Percentiles rank a stretch among this genome's conserved stretches.
Conservation (phyloP, 2,797 vertebrate species). For the Cryptoprocta ferox region DNA sequence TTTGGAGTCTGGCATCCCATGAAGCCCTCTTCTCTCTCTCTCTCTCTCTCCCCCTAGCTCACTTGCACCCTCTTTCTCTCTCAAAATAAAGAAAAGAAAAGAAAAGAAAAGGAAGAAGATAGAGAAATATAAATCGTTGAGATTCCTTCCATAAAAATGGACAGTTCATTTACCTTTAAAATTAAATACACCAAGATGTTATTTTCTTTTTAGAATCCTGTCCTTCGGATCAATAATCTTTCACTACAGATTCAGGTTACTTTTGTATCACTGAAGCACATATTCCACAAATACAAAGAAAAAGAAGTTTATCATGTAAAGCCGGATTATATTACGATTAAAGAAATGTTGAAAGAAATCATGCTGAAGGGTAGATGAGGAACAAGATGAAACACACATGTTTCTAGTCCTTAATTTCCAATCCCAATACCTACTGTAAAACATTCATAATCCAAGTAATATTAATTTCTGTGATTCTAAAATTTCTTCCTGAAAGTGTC, state of each 20-base stretch:
- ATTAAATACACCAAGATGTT: neutral
- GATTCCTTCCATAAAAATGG: neutral
- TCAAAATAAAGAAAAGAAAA: too few species aligned
- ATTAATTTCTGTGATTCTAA: neutral
- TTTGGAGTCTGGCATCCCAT: too few species aligned
- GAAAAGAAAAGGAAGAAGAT: too few species aligned
- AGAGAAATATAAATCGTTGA: neutral
- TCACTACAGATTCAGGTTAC: neutral
- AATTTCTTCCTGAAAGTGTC: neutral
- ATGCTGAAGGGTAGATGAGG: neutral
- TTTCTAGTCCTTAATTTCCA: neutral
- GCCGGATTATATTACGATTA: neutral
- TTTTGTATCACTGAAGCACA: neutral
- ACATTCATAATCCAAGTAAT: neutral
- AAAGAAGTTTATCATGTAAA: neutral
- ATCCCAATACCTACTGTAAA: neutral
- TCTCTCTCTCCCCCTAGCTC: too few species aligned
- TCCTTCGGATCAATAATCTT: neutral
- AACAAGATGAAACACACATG: neutral
- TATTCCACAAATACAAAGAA: neutral
- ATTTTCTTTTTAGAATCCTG: neutral
- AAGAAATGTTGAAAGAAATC: neutral
- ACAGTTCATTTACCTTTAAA: neutral
- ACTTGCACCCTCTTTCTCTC: too few species aligned
- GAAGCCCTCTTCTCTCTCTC: too few species aligned